Evolutionary conservation across 37 sponge, comb jelly and placozoan species (phyloP), one percentile per base, ranked within the genome.

Genomic region (Corticium candelabrum): DNA sequence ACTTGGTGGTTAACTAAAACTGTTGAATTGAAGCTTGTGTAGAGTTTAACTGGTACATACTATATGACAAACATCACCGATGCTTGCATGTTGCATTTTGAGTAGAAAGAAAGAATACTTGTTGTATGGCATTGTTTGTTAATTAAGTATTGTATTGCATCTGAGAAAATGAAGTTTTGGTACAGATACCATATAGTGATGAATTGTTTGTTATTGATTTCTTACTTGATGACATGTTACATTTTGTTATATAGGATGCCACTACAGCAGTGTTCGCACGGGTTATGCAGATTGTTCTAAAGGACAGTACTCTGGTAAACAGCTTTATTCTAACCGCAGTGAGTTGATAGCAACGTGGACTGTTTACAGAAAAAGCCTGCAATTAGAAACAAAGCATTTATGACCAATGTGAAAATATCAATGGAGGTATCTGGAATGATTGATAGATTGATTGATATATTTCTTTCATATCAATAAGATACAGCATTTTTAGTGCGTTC

Each of bases 291-390:
- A 34, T 7, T 29, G 31, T 80, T 41, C 31, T 32, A 27, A 40
- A 74, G 39, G 81, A 80, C 41, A 5, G 67, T 43, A 21, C 27
- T 30, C n/a, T 77, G 62, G 78, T 77, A 33, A 5, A 41, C 38
- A 11, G 15, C 21, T 56, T 11, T 3, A 41, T 1, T n/a, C n/a
- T n/a, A n/a, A 43, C 15, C 31, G 3, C 35, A 62, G 4, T 40
- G 11, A 78, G 5, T 2, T 34, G 1, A n/a, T 33, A 37, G 1
- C 1, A 33, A 36, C 37, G 11, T 73, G 41, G 21, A 41, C 43
- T 50, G n/a, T 68, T 39, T 30, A 0, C 75, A 87, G 90, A 37
- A 84, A 41, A 86, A 85, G 74, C 82, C 80, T 5, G 5, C 56
- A 21, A 5, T 5, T 11, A 5, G 11, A 11, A 43, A 43, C 11